Base-by-base conservation (phyloP, 2,113 vertebrate species). In the Lagopus leucura region DNA sequence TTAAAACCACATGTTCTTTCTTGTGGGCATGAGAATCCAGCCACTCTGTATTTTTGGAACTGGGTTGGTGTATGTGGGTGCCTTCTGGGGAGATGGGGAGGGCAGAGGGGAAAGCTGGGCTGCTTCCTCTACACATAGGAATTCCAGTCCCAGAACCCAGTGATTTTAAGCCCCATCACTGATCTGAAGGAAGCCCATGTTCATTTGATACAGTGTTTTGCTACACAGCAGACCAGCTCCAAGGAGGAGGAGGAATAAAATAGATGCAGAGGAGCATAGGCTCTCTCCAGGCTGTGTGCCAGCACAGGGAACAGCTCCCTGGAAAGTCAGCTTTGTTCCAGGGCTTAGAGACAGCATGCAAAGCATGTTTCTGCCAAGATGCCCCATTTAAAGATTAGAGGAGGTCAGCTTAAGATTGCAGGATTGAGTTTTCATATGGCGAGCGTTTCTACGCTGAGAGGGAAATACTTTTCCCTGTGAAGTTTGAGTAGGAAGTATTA, bases 281-380 rank as follows among this genome's bases (percentile, higher is more conserved):
- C 69, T 84, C 45, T 70, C 84, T 52, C 14, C 67, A 76, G 82
- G 90, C 85, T 63, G 32, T 7, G 2, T 65, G 70, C 77, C 77
- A 86, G 70, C 1, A 5, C 66, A 89, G 45, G 88, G 70, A 93
- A 82, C 79, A 77, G 82, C 76, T 94, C 86, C 86, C 82, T 78
- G 65, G 82, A 90, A 82, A 90, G 69, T 9, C 72, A 81, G 80
- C 79, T 83, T 83, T 70, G 55, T 88, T 93, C 84, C 55, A 64
- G 65, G 42, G 60, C 54, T 77, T 50, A 86, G 81, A 47, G 55
- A 54, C 12, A 4, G 57, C 1, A 1, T 0, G 0, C 48, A 73
- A 81, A 90, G 73, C 86, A 43, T 47, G 22, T 48, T 61, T 61
- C 86, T 95, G 87, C 78, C 89, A 79, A 75, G 74, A 87, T 25